Percentiles rank a stretch among this genome's conserved stretches.
phyloP scores from a whole-genome alignment of 92 coral and sea anemone species.

The Hydrozoanthus gracilis region DNA sequence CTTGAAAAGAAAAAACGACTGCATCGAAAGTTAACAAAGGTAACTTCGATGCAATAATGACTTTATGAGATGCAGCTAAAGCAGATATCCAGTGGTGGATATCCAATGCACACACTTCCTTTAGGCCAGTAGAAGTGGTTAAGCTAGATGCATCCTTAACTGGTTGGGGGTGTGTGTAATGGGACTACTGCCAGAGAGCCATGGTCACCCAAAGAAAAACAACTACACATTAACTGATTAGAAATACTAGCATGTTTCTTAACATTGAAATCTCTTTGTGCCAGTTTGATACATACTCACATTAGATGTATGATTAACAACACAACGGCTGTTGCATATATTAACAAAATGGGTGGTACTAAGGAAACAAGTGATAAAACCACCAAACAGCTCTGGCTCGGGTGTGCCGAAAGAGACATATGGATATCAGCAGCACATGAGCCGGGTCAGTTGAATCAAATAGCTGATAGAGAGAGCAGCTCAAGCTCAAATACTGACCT shows the following conservation, averaged over 20 bases:
- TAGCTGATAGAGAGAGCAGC: too few relatives aligned
- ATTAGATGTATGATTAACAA: constrained; percentile 55
- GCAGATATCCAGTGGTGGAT: constrained; percentile 56
- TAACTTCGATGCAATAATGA: constrained; percentile 35
- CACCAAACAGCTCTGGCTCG: constrained; percentile 16
- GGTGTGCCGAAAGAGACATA: too few relatives aligned
- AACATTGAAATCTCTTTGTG: constrained; percentile 41
- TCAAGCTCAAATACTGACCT: too few relatives aligned
- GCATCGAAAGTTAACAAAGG: constrained; percentile 37
- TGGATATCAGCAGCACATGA: too few relatives aligned
- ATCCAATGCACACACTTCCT: neutral
- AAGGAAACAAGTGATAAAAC: constrained; percentile 45
- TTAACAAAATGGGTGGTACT: constrained; percentile 61
- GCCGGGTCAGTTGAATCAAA: too few relatives aligned
- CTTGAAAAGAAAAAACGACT: constrained; percentile 34
- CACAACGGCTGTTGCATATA: constrained; percentile 55
- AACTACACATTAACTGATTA: constrained; percentile 52
- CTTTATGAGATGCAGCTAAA: constrained; percentile 44
- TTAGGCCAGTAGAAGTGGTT: constrained; percentile 20
- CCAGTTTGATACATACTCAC: constrained; percentile 18
- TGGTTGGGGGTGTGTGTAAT: constrained; percentile 54
- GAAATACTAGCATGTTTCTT: constrained; percentile 53
- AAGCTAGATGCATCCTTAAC: constrained; percentile 53
- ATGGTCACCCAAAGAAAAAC: constrained; percentile 29
- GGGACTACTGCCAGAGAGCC: neutral